Evolutionary conservation across 2,888 invertebrate species (phyloP).

Genomic region (Heteropelma amictum): DNA sequence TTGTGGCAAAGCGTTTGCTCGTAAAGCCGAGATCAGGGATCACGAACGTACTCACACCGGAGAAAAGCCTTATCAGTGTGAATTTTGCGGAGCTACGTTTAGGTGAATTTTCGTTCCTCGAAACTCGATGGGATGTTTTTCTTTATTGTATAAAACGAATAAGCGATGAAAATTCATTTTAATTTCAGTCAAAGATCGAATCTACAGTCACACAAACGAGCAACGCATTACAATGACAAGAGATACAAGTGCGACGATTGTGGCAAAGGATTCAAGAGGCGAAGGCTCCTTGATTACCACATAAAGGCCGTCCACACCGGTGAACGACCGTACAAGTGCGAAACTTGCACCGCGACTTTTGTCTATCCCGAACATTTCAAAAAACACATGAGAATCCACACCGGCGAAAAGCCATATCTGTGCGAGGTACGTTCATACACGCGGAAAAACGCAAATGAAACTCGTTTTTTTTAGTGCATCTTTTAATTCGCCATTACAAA

Average conservation of each 20-base stretch:
- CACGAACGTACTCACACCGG: conserved; percentile 91
- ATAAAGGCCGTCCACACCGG: conserved; percentile 89
- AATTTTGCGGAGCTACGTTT: conserved; percentile 88
- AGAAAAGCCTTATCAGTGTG: conserved; percentile 88
- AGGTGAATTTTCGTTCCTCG: conserved; percentile 65
- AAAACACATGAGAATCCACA: conserved; percentile 88
- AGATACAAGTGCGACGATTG: conserved; percentile 86
- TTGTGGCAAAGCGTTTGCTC: conserved; percentile 87
- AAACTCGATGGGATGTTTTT: background rate
- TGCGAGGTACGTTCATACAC: conserved; percentile 88
- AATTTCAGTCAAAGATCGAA: conserved; percentile 86
- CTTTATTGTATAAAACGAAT: background rate
- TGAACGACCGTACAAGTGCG: conserved; percentile 87
- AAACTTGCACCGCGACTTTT: conserved; percentile 87
- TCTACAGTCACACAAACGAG: conserved; percentile 88
- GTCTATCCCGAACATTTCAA: conserved; percentile 91
- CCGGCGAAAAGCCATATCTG: conserved; percentile 86
- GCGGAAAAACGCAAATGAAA: too few species aligned
- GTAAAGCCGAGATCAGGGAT: conserved; percentile 88
- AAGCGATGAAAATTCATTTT: background rate
- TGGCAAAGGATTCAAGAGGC: conserved; percentile 85
- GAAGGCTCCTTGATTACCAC: conserved; percentile 87
- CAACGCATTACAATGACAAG: conserved; percentile 88
- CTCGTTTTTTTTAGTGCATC: too few species aligned
- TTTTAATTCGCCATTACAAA: too few species aligned